A percentile compares a stretch with the other conserved stretches of the same genome.
Evolutionary conservation across 2,797 vertebrate species (phyloP).

Genomic region (Ctenopoma kingsleyae): DNA sequence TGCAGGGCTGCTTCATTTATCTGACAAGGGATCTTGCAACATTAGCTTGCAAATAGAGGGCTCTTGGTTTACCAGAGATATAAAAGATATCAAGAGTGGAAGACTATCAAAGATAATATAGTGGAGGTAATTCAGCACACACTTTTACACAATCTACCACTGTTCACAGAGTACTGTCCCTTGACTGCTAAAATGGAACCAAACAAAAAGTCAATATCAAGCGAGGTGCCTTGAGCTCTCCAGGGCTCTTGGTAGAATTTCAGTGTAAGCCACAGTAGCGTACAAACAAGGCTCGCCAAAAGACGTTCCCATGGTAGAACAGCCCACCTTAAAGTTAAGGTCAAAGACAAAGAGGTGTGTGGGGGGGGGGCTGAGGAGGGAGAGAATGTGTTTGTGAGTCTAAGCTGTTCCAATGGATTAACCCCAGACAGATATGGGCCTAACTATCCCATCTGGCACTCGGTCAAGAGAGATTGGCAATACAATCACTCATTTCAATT

Average conservation of each 20-base stretch:
- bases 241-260: slow-evolving; percentile 72
- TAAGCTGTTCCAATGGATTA: slow-evolving; percentile 85
- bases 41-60: slow-evolving; percentile 71
- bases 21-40: slow-evolving; percentile 70
- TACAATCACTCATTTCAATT: slow-evolving; percentile 91
- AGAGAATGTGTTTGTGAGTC: slow-evolving; percentile 78
- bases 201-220: slow-evolving; percentile 82
- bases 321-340: slow-evolving; percentile 81
- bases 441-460: slow-evolving; percentile 86
- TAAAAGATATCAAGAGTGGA: slow-evolving; percentile 64
- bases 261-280: slow-evolving; percentile 70
- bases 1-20: slow-evolving; percentile 58
- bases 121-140: slow-evolving; percentile 72
- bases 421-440: slow-evolving; percentile 86
- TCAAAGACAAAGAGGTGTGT: slow-evolving; percentile 80
- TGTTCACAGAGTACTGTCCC: slow-evolving; percentile 63
- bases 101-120: slow-evolving; percentile 77
- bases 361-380: slow-evolving; percentile 27
- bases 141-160: slow-evolving; percentile 72
- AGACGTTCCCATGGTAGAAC: slow-evolving; percentile 74
- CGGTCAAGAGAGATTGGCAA: slow-evolving; percentile 88
- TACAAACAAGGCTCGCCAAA: slow-evolving; percentile 73
- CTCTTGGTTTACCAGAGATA: slow-evolving; percentile 68
- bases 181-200: slow-evolving; percentile 78
- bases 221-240: slow-evolving; percentile 79